A percentile compares a stretch with the other conserved stretches of the same genome.
These are phyloP conservation scores for Tautogolabrus adspersus DNA, from an alignment of 2,113 vertebrate genomes.

Conservation along the genomic window DNA sequence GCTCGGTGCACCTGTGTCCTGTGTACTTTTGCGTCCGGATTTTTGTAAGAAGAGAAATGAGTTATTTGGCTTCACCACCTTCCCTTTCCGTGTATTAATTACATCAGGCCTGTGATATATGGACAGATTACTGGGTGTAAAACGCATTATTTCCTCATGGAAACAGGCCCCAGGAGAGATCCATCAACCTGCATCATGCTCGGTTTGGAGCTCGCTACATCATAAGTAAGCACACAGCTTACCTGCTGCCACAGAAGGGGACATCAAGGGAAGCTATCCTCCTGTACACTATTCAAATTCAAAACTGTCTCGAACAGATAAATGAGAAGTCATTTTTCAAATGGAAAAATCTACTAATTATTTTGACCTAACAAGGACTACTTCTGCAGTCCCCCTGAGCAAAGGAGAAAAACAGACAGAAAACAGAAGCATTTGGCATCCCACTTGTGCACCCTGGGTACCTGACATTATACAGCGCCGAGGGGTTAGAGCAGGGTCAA, in stretches of 20 bases:
- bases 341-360: neutral
- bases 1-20: neutral
- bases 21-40: constrained; percentile 6
- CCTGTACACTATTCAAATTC: neutral
- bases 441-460: neutral
- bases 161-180: constrained; percentile 60
- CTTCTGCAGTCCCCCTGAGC: neutral
- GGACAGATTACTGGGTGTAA: constrained; percentile 76
- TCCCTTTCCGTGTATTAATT: constrained; percentile 70
- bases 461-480: neutral
- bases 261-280: neutral
- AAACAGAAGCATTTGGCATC: neutral
- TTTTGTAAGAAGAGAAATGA: constrained; percentile 57
- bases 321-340: neutral
- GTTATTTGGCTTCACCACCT: constrained; percentile 22
- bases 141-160: constrained; percentile 76
- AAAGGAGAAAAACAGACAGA: neutral
- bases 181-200: constrained; percentile 70
- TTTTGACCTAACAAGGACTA: neutral
- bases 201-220: constrained; percentile 58
- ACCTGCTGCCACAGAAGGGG: constrained; percentile 7
- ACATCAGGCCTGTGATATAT: constrained; percentile 78
- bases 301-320: neutral
- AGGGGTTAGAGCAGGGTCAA: neutral
- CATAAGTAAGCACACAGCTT: constrained; percentile 26